Conservation (phyloP, 2,113 vertebrate genomes). For the Podocnemis expansa region DNA sequence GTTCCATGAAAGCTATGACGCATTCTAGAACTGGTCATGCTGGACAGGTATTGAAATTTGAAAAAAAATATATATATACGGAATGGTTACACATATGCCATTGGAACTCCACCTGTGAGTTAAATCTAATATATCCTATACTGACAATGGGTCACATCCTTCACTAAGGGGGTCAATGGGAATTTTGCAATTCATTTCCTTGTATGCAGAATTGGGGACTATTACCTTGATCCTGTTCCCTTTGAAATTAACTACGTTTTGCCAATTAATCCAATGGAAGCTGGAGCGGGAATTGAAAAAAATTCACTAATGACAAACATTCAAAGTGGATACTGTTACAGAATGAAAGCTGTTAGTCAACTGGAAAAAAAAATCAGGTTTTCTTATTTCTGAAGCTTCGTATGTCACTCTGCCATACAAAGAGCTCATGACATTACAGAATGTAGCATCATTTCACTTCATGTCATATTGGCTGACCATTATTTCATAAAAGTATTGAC, state of each 20-base stretch:
- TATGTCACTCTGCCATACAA: fast-evolving
- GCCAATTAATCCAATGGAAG: fast-evolving
- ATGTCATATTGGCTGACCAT: neutral
- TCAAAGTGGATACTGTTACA: neutral
- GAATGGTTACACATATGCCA: fast-evolving
- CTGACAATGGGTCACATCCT: neutral
- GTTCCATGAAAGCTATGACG: neutral
- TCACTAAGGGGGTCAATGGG: fast-evolving
- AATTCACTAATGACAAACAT: fast-evolving
- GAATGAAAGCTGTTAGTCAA: neutral
- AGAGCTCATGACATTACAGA: neutral
- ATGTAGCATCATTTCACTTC: neutral
- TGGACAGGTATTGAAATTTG: neutral
- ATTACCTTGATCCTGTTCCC: neutral
- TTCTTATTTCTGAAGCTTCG: neutral
- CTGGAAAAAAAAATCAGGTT: slow-evolving; percentile 3
- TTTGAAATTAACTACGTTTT: fast-evolving
- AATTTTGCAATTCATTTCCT: fast-evolving
- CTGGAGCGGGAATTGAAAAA: neutral
- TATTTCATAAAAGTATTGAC: neutral
- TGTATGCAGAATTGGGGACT: neutral
- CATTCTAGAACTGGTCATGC: neutral
- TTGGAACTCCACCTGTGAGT: neutral
- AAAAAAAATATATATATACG: neutral
- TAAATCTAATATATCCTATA: neutral